Evolutionary conservation across 1,140 invertebrate genomes (phyloP).

Genomic region (Hydropsyche tenuis): DNA sequence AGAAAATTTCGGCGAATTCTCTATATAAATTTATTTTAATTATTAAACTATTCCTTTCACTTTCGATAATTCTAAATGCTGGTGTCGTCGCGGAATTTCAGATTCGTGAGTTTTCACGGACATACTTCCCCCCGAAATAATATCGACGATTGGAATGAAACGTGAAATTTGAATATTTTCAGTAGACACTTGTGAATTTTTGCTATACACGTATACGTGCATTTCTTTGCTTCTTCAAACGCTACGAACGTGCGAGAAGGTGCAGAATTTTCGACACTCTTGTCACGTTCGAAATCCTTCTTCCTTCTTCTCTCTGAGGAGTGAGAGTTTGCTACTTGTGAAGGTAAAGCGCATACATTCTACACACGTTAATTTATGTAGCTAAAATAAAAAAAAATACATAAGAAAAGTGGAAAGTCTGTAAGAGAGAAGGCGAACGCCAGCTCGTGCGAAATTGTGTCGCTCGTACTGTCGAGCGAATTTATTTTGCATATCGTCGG

Average conservation of each 20-base stretch:
- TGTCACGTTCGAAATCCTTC: slow-evolving; percentile 26
- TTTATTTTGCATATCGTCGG: slow-evolving; percentile 19
- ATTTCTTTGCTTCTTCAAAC: neutral
- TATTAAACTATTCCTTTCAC: neutral
- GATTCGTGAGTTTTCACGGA: no score
- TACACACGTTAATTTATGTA: slow-evolving; percentile 14
- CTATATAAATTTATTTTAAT: slow-evolving; percentile 14
- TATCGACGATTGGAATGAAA: no score
- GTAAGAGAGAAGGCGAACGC: slow-evolving; percentile 8
- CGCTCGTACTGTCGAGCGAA: neutral
- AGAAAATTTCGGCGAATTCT: neutral
- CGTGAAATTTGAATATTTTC: no score
- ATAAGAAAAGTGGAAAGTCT: slow-evolving; percentile 5
- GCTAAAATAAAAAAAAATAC: neutral
- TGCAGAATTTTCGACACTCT: slow-evolving; percentile 17
- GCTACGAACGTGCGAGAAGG: slow-evolving; percentile 10
- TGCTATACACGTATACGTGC: neutral
- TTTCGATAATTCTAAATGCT: no score
- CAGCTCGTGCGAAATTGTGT: slow-evolving; percentile 6
- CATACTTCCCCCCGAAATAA: no score
- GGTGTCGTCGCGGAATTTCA: no score
- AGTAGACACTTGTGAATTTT: no score
- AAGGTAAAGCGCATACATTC: slow-evolving; percentile 8
- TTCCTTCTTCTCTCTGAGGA: neutral
- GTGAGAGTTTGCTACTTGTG: neutral